Evolutionary conservation across 2,888 invertebrate species (phyloP), one percentile per base, ranked within the genome.

Genomic region (Sicus ferrugineus): DNA sequence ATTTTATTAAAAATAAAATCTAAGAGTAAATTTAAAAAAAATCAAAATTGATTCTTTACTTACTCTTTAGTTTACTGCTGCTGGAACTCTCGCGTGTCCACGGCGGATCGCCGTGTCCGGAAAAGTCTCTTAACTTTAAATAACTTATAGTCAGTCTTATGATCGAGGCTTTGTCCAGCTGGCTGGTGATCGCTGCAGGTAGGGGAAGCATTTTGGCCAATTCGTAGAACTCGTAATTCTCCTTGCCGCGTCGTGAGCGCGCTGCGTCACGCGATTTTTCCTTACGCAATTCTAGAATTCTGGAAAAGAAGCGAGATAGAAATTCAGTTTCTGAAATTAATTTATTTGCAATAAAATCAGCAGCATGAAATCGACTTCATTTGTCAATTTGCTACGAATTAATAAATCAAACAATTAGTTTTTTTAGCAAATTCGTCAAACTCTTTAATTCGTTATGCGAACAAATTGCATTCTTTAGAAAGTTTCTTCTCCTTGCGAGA

Each of bases 181-280:
- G 95, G 82, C 94, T 94, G 83, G 96, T 96, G 83, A 96, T 96
- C 81, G 95, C 95, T 38, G 95, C 93, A 23, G 93, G 95, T 75
- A 93, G 89, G 31, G 94, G 97, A 86, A 93, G 89, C 96, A 93
- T 96, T 89, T 94, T 96, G 74, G 97, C 96, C 84, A 97, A 88
- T 88, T 96, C 96, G 86, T 96, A 96, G 87, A 97, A 97, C 88
- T 97, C 97, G 85, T 92, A 95, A 87, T 97, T 97, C 86, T 97
- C 97, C 82, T 96, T 96, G 72, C 96, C 96, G 48, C 97, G 89
- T 66, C 97, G 88, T 14, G 95, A 95, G 73, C 96, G 88, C 6
- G 97, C 97, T 54, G 96, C 96, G 84, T 96, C 96, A 79, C 96
- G 87, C 76, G 95, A 95, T 85, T 96, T 96, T 86, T 96, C 96